These are phyloP conservation scores for Dichetophora obliterata DNA, from an alignment of 2,888 invertebrate genomes.

Conservation along the genomic window DNA sequence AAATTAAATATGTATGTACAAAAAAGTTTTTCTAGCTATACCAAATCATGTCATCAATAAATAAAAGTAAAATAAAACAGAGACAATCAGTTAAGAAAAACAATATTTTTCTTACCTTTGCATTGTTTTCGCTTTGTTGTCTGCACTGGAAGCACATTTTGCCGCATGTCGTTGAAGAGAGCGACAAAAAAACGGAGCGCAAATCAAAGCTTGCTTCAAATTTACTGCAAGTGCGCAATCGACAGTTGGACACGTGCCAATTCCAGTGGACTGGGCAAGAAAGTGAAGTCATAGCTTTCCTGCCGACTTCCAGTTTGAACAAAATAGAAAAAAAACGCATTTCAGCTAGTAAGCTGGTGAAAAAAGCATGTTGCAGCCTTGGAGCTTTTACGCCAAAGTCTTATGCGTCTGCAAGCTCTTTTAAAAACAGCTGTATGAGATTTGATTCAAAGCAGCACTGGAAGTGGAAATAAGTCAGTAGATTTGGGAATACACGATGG, in stretches of 20 bases:
- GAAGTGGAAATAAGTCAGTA: too few relatives aligned
- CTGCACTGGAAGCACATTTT: slow-evolving; percentile 46
- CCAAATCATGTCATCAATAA: not conserved
- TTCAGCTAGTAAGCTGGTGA: not conserved
- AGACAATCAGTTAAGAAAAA: slow-evolving; percentile 1
- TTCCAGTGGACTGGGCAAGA: slow-evolving; percentile 45
- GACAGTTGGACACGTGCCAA: slow-evolving; percentile 51
- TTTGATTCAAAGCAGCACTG: too few relatives aligned
- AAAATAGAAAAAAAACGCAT: not conserved
- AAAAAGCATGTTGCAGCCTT: slow-evolving; percentile 10
- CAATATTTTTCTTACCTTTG: not conserved
- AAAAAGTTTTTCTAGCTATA: not conserved
- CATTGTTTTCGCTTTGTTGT: not conserved
- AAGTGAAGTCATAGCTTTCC: slow-evolving; percentile 50
- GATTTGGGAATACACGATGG: too few relatives aligned
- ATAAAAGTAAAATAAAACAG: not conserved
- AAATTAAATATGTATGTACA: too few relatives aligned
- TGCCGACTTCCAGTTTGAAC: slow-evolving; percentile 4
- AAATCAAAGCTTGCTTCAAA: not conserved
- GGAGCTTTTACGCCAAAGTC: not conserved
- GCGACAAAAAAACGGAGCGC: not conserved
- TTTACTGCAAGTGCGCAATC: slow-evolving; percentile 14
- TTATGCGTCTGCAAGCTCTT: too few relatives aligned
- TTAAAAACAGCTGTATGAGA: too few relatives aligned
- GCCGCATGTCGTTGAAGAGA: slow-evolving; percentile 42